Evolutionary conservation across 2,888 invertebrate species (phyloP).

Genomic region (Pedicia rivosa): DNA sequence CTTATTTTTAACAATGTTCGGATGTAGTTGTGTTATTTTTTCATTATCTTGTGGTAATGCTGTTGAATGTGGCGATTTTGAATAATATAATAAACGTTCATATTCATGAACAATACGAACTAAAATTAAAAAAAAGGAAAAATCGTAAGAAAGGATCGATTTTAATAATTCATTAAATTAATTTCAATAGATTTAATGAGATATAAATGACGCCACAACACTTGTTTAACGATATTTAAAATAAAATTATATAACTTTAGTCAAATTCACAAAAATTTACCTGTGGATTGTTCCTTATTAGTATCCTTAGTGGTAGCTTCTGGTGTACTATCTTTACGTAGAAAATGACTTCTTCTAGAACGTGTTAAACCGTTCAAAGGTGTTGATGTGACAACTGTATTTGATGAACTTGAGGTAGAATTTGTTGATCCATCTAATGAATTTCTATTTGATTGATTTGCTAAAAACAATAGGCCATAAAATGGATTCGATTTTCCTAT

Average conservation of each 20-base stretch:
- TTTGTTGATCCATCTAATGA: slow-evolving; percentile 4
- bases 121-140: slow-evolving; percentile 9
- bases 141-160: no score
- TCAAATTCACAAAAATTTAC: not conserved
- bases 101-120: slow-evolving; percentile 28
- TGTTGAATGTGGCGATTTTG: slow-evolving; percentile 30
- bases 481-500: no score
- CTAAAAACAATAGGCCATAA: slow-evolving; percentile 1
- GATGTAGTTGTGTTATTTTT: slow-evolving; percentile 25
- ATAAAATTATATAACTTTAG: not conserved
- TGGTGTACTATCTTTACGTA: slow-evolving; percentile 29
- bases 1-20: slow-evolving; percentile 30
- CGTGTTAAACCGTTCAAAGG: slow-evolving; percentile 25
- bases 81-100: slow-evolving; percentile 26
- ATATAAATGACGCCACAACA: no score
- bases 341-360: slow-evolving; percentile 30
- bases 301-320: slow-evolving; percentile 15
- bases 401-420: slow-evolving; percentile 5
- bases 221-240: no score
- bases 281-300: slow-evolving; percentile 11
- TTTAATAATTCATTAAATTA: no score
- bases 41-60: slow-evolving; percentile 26
- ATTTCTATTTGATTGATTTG: not conserved
- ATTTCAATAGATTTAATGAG: no score
- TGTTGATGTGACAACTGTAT: slow-evolving; percentile 6